Evolutionary conservation across 2,888 invertebrate species (phyloP).

Genomic region (Caenorhabditis zanzibari): DNA sequence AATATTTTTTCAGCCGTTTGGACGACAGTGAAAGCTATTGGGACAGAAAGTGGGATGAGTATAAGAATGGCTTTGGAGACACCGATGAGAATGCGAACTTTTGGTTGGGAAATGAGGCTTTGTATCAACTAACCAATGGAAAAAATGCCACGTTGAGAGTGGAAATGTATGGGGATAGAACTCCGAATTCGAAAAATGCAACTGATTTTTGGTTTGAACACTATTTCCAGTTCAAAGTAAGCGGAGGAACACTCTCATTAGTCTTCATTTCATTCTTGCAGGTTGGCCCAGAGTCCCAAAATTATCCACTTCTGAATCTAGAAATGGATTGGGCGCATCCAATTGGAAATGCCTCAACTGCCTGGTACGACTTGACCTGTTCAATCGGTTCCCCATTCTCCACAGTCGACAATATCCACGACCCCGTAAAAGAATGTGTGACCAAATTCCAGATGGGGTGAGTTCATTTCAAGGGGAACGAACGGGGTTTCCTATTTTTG

Average conservation of each 20-base stretch:
- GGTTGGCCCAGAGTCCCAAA: conserved; percentile 61
- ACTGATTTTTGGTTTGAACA: conserved; percentile 71
- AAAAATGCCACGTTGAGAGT: conserved; percentile 70
- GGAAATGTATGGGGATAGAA: conserved; percentile 77
- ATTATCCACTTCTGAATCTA: conserved; percentile 55
- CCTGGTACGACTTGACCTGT: conserved; percentile 78
- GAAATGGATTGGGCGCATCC: conserved; percentile 66
- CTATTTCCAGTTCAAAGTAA: conserved; percentile 64
- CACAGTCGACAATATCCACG: conserved; percentile 78
- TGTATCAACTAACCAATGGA: conserved; percentile 68
- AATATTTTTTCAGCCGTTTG: conserved; percentile 65
- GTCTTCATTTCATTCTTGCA: not conserved
- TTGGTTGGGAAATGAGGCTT: conserved; percentile 78
- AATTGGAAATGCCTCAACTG: conserved; percentile 75
- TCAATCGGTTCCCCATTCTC: conserved; percentile 74
- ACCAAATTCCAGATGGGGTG: conserved; percentile 77
- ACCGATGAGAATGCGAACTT: conserved; percentile 62
- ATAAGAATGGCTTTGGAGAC: conserved; percentile 76
- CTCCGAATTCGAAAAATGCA: conserved; percentile 67
- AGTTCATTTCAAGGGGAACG: conserved; percentile 3
- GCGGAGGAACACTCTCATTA: not conserved
- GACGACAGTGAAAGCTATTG: conserved; percentile 73
- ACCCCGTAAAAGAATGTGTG: conserved; percentile 73
- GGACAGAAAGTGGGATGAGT: conserved; percentile 77
- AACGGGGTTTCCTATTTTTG: conserved; percentile 23